Evolutionary conservation across 2,888 invertebrate species (phyloP), one percentile per base, ranked within the genome.

Genomic region (Amiota communis): DNA sequence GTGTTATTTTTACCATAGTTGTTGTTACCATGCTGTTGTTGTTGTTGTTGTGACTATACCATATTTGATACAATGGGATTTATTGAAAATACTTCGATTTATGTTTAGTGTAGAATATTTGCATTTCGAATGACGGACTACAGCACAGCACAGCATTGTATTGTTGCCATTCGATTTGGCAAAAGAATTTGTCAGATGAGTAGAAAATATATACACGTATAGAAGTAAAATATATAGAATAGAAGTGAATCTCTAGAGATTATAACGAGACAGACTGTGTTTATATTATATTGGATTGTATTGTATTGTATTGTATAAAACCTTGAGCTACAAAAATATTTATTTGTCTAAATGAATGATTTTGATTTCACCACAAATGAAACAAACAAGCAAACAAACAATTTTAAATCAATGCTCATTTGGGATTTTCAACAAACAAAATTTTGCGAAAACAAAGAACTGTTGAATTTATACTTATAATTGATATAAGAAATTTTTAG

Each of bases 21-120:
- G 23, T 83, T 77, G 79, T 82, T 78, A 1, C 23, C 76, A 75
- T 82, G 79, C 77, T 75, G 79, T 64, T 83, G 82, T 80, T 82
- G 75, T 76, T 76, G 71, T 76, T 74, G 70, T 74, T 77, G 70
- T 72, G 74, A 73, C 36, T 65, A 13, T 72, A 56, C 57, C 72
- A 36, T 53, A 67, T 59, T 51, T 70, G 72, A 72, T 73, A 74
- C 76, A 73, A 75, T 75, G 80, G 79, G 76, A 81, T 82, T 83
- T 82, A 83, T 82, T 82, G 80, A 81, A 82, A 82, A 82, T 80
- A 79, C 81, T 82, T 83, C 82, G 84, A 82, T 83, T 82, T 82
- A 80, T 82, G 81, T 80, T 83, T 83, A 80, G 78, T 77, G 81
- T 78, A 77, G 53, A 68, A 80, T 82, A 81, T 82, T 81, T 84